These are phyloP conservation scores for Dione juno DNA, from an alignment of 2,888 invertebrate genomes.

Conservation along the genomic window DNA sequence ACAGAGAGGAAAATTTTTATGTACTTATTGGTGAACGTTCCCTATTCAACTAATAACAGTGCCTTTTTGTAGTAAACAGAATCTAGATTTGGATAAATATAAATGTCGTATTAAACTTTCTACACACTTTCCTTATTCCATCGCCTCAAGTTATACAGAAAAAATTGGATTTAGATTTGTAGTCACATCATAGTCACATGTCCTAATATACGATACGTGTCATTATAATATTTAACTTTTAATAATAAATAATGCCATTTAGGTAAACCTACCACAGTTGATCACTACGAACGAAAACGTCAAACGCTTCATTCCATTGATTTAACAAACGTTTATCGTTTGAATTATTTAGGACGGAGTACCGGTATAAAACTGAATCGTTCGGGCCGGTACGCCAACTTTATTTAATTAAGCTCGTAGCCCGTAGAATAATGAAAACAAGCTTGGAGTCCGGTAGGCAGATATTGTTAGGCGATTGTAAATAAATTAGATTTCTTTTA, in stretches of 20 bases:
- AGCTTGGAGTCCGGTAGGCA: conserved; percentile 19
- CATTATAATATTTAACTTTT: too few relatives aligned
- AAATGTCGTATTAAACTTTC: too few relatives aligned
- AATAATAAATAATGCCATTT: neutral
- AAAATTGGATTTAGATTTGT: too few relatives aligned
- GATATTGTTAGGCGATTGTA: conserved; percentile 7
- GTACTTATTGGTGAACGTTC: neutral
- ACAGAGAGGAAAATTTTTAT: neutral
- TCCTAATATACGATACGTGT: too few relatives aligned
- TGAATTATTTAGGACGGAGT: conserved; percentile 10
- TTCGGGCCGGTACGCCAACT: neutral
- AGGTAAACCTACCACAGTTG: neutral
- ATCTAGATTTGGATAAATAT: too few relatives aligned
- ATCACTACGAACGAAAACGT: neutral
- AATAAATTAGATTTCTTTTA: neutral
- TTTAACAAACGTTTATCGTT: conserved; percentile 16
- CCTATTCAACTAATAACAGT: neutral
- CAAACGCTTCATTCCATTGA: conserved; percentile 12
- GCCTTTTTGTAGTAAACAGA: too few relatives aligned
- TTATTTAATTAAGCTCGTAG: conserved; percentile 22
- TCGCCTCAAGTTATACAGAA: too few relatives aligned
- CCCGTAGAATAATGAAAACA: conserved; percentile 14
- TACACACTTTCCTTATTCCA: too few relatives aligned
- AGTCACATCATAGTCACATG: too few relatives aligned
- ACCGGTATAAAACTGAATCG: conserved; percentile 7